phyloP scores from a whole-genome alignment of 2,113 vertebrate genomes.

The Lamprotornis superbus region DNA sequence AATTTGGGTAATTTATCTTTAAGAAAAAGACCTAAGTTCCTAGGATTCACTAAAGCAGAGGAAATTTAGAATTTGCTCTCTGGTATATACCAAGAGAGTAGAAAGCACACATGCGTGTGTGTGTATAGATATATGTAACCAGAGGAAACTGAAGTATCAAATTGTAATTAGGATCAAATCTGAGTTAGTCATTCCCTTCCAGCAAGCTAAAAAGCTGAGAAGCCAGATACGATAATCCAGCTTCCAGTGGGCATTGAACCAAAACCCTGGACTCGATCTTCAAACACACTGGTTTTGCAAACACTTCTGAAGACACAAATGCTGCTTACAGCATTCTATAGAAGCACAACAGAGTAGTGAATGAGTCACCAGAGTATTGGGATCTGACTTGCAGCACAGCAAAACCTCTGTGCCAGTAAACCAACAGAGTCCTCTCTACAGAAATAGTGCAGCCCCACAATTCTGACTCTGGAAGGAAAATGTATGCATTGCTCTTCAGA shows the following conservation, averaged over 20 bases:
- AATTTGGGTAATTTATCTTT: neutral
- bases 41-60: neutral
- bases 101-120: fast-evolving
- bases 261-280: neutral
- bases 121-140: fast-evolving
- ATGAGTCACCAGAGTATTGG: neutral
- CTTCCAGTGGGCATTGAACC: neutral
- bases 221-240: neutral
- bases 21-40: neutral
- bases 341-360: neutral
- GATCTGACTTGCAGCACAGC: neutral
- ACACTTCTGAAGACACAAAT: neutral
- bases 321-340: neutral
- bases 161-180: neutral
- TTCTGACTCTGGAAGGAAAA: neutral
- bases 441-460: neutral
- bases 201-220: neutral
- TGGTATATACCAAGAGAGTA: neutral
- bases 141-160: neutral
- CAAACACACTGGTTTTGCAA: neutral
- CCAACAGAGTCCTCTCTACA: neutral
- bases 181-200: neutral
- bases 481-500: neutral
- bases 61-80: neutral
- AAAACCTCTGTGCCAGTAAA: neutral